These are phyloP conservation scores for Rhamphomyia laevipes DNA, from an alignment of 2,888 invertebrate species.

Conservation along the genomic window DNA sequence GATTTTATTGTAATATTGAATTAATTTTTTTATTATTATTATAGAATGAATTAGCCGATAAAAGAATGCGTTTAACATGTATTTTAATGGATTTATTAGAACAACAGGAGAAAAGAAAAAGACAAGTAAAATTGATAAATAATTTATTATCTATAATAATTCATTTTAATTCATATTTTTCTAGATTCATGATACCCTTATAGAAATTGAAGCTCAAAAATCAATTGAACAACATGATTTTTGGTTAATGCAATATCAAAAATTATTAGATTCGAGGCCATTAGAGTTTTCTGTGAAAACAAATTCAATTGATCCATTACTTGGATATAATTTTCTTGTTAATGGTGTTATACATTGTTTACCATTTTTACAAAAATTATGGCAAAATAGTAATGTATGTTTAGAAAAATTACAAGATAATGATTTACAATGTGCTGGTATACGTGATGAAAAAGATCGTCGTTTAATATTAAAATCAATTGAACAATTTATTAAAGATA, in stretches of 20 bases:
- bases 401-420: conserved; percentile 40
- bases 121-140: conserved; percentile 11
- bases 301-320: conserved; percentile 49
- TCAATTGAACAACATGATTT: conserved; percentile 45
- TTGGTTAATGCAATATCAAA: conserved; percentile 74
- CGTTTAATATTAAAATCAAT: conserved; percentile 51
- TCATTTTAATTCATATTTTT: conserved; percentile 13
- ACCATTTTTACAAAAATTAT: conserved; percentile 46
- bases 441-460: conserved; percentile 45
- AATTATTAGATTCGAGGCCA: conserved; percentile 64
- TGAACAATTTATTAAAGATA: conserved; percentile 41
- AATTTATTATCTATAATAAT: not conserved
- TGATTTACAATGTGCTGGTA: conserved; percentile 47
- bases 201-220: conserved; percentile 55
- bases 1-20: conserved; percentile 1
- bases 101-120: conserved; percentile 52
- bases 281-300: conserved; percentile 49
- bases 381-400: conserved; percentile 17
- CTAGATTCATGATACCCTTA: conserved; percentile 54
- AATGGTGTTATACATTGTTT: conserved; percentile 65
- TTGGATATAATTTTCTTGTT: conserved; percentile 57
- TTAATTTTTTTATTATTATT: conserved; percentile 14
- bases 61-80: conserved; percentile 52
- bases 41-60: conserved; percentile 54
- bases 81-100: conserved; percentile 55